These are phyloP conservation scores for Shinisaurus crocodilurus DNA, from an alignment of 2,113 vertebrate species.

Conservation along the genomic window DNA sequence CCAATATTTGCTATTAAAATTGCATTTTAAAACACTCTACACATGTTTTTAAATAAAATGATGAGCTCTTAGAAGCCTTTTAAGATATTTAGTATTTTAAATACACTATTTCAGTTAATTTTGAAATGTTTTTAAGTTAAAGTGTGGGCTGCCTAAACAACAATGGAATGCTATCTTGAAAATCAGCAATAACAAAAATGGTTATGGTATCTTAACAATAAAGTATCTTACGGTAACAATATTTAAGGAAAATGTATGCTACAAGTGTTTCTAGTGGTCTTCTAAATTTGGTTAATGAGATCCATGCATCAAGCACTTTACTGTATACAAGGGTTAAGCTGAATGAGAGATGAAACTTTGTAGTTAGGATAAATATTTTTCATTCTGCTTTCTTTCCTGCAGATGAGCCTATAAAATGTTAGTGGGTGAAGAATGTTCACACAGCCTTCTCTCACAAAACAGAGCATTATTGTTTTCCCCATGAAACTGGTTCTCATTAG, in stretches of 20 bases:
- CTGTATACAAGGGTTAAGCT: neutral
- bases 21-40: neutral
- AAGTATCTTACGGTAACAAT: too few species aligned
- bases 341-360: neutral
- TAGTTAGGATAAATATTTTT: slow-evolving; percentile 12
- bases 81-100: neutral
- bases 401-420: neutral
- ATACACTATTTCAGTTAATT: neutral
- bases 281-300: neutral
- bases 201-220: neutral
- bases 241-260: neutral
- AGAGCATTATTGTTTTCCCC: neutral
- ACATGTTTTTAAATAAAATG: slow-evolving; percentile 5
- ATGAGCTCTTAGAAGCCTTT: neutral
- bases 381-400: slow-evolving; percentile 24
- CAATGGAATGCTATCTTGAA: neutral
- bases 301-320: accelerated
- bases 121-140: neutral
- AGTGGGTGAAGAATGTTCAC: neutral
- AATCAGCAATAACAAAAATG: neutral
- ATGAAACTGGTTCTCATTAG: neutral
- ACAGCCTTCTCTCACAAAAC: neutral
- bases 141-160: neutral
- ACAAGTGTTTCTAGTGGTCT: neutral
- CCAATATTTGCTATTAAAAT: neutral